Evolutionary conservation across 35 echinoderm and acorn worm genomes (phyloP).

Genomic region (Stichopus chloronotus): DNA sequence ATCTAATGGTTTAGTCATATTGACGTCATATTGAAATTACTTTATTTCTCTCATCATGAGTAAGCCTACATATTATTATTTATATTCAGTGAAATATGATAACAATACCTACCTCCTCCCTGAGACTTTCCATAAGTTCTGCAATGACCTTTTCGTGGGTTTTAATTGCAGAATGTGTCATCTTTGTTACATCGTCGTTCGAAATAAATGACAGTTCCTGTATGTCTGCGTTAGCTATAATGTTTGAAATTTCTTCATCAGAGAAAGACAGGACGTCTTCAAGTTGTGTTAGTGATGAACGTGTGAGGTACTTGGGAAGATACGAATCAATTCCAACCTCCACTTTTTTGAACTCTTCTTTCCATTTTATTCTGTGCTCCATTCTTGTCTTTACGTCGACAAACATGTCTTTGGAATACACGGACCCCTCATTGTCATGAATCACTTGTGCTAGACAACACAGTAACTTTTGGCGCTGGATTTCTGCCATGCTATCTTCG

Average conservation of each 20-base stretch:
- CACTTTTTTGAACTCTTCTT: slow-evolving; percentile 9
- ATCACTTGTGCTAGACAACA: not conserved
- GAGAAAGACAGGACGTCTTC: not conserved
- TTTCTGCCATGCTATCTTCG: not conserved
- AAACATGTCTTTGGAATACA: not conserved
- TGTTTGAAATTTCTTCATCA: not conserved
- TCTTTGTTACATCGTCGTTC: not conserved
- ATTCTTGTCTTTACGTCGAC: not conserved
- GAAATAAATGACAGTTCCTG: not conserved
- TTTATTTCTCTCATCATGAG: too few relatives aligned
- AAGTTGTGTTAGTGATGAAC: not conserved
- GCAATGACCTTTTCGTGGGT: too few relatives aligned
- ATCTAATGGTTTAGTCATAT: too few relatives aligned
- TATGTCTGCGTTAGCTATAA: not conserved
- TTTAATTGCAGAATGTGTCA: too few relatives aligned
- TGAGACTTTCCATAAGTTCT: too few relatives aligned
- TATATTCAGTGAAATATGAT: too few relatives aligned
- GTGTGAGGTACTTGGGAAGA: not conserved
- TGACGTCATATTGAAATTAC: too few relatives aligned
- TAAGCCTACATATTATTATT: too few relatives aligned
- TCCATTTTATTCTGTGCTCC: not conserved
- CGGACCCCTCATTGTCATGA: not conserved
- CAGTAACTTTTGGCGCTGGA: slow-evolving; percentile 1
- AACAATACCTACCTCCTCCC: too few relatives aligned
- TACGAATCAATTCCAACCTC: not conserved